Percentiles rank a stretch among this genome's conserved stretches.
phyloP scores from a whole-genome alignment of 2,113 vertebrate species.

The Alosa alosa region DNA sequence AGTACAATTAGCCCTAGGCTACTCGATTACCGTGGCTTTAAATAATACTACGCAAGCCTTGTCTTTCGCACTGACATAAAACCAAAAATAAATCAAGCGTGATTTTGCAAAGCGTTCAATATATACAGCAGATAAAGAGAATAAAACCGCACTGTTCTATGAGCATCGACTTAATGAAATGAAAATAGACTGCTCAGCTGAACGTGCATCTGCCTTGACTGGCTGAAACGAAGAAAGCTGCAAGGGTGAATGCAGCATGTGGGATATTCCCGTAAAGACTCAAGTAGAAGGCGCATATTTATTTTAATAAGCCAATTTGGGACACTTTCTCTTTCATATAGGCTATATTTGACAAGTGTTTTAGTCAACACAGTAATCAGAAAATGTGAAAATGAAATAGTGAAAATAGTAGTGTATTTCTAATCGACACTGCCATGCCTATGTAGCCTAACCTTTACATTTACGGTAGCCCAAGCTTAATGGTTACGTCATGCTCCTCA shows the following conservation, averaged over 20 bases:
- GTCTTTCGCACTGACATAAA: background rate
- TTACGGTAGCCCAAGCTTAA: background rate
- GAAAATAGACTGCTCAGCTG: background rate
- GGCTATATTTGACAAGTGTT: background rate
- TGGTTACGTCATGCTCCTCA: background rate
- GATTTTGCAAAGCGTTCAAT: background rate
- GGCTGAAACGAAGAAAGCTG: background rate
- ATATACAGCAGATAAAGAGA: background rate
- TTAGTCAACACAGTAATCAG: background rate
- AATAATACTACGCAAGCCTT: background rate
- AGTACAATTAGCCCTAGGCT: background rate
- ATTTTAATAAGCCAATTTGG: background rate
- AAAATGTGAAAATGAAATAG: background rate
- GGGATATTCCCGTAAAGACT: background rate
- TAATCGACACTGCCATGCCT: background rate
- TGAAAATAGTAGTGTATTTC: background rate
- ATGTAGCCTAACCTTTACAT: background rate
- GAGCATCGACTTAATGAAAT: slow-evolving; percentile 9
- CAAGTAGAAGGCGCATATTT: background rate
- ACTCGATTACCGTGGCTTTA: background rate
- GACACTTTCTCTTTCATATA: background rate
- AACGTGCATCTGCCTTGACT: background rate
- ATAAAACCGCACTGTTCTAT: background rate
- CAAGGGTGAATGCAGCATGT: background rate
- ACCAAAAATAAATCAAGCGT: background rate